Base-by-base conservation (phyloP, 92 coral and sea anemone genomes). In the Pocillopora meandrina region DNA sequence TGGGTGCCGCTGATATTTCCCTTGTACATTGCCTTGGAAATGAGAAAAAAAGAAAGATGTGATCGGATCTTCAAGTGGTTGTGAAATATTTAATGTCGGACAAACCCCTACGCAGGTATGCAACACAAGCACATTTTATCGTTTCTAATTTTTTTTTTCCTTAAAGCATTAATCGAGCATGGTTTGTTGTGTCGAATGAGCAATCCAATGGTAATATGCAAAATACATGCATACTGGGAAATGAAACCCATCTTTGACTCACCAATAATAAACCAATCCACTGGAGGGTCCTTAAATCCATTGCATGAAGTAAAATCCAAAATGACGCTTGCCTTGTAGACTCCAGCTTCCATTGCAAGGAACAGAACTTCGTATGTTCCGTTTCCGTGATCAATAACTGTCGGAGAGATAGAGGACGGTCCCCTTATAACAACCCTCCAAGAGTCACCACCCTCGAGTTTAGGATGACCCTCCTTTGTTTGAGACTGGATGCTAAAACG, bases 401-500 rank as follows among this genome's bases (percentile, higher is more conserved):
- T 77, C 26, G 97, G 95, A 66, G 95, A 88, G 49, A 93, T 89
- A 79, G 89, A 91, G 7, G 97, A 84, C 61, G 95, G 95, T 10
- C 97, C 97, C 16, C 76, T 81, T 62, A 93, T 23, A 20, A 86
- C 87, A 21, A 93, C 89, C 47, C 97, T 90, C 97, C 97, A 93
- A 6, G 95, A 86, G 49, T 93, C 97, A 7, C 97, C 97, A 23
- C 97, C 97, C 34, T 87, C 80, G 17, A 70, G 76, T 78, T 93
- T 93, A 3, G 85, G 79, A 49, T 33, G 82, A 9, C 97, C 92
- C 36, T 81, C 89, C 34, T 60, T 61, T 52, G 97, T 89, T 49
- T 93, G 97, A 55, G 95, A 92, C 82, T 89, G 97, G 87, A 93
- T 93, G 63, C 87, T 89, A 74, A 93, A 93, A 2, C 92, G 92